Percentiles rank a stretch among this genome's conserved stretches.
Conservation (phyloP, 1,140 invertebrate species). For the Yoshiicerus persimilis region DNA sequence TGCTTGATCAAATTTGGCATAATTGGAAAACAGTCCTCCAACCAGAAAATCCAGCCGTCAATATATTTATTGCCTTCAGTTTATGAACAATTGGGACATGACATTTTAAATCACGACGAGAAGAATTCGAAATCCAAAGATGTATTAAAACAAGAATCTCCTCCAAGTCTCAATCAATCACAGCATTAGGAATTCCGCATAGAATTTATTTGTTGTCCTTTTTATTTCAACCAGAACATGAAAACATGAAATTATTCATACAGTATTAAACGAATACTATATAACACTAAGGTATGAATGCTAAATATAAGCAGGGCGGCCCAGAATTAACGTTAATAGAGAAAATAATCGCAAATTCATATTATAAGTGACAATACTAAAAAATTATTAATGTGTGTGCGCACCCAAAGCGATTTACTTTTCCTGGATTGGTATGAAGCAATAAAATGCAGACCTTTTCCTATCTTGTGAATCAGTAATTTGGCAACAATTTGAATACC, state of each 20-base stretch:
- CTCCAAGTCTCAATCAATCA: not conserved
- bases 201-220: not conserved
- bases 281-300: too few relatives aligned
- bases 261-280: not conserved
- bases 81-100: not conserved
- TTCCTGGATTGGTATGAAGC: too few relatives aligned
- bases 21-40: not conserved
- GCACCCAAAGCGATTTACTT: too few relatives aligned
- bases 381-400: too few relatives aligned
- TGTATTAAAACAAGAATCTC: not conserved
- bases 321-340: too few relatives aligned
- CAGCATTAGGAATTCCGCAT: not conserved
- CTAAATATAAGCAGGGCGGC: too few relatives aligned
- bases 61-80: constrained; percentile 9
- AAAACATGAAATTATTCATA: not conserved
- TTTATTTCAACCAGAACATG: not conserved
- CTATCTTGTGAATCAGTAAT: too few relatives aligned
- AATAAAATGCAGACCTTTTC: too few relatives aligned
- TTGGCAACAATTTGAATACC: too few relatives aligned
- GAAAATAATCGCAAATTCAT: too few relatives aligned
- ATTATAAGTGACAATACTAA: too few relatives aligned
- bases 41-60: not conserved
- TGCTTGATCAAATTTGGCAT: not conserved
- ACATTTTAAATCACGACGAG: not conserved
- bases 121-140: not conserved